Evolutionary conservation across 1,140 invertebrate species (phyloP).

Genomic region (Paraescarpia echinospica): DNA sequence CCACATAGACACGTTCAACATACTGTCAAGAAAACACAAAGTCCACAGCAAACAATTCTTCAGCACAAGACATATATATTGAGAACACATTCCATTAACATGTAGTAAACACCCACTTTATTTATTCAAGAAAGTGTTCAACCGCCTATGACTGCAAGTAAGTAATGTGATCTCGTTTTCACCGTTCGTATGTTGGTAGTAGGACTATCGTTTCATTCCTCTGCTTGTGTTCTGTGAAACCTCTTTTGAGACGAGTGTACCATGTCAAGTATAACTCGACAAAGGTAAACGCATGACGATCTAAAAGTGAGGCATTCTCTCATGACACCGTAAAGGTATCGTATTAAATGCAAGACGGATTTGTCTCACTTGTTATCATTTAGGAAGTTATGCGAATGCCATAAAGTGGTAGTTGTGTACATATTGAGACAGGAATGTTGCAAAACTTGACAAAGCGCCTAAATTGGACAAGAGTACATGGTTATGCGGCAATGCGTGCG

Average conservation of each 20-base stretch:
- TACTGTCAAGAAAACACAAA: no score
- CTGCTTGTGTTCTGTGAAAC: neutral
- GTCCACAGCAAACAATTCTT: no score
- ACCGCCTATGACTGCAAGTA: no score
- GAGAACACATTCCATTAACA: neutral
- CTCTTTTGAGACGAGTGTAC: neutral
- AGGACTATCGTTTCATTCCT: neutral
- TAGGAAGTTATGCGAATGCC: neutral
- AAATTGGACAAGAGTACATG: neutral
- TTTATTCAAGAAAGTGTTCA: no score
- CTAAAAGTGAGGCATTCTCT: neutral
- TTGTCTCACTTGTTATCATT: neutral
- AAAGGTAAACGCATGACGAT: neutral
- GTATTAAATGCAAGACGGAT: neutral
- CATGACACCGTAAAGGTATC: neutral
- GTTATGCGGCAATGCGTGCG: no score
- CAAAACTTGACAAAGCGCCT: no score
- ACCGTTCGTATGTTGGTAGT: neutral
- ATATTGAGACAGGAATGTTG: neutral
- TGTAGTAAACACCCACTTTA: no score
- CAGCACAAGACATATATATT: no score
- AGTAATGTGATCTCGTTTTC: no score
- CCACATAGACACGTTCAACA: no score
- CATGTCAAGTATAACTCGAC: neutral
- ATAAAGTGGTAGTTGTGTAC: neutral